Conservation (phyloP, 1,140 invertebrate genomes). For the Berghia stephanieae region DNA sequence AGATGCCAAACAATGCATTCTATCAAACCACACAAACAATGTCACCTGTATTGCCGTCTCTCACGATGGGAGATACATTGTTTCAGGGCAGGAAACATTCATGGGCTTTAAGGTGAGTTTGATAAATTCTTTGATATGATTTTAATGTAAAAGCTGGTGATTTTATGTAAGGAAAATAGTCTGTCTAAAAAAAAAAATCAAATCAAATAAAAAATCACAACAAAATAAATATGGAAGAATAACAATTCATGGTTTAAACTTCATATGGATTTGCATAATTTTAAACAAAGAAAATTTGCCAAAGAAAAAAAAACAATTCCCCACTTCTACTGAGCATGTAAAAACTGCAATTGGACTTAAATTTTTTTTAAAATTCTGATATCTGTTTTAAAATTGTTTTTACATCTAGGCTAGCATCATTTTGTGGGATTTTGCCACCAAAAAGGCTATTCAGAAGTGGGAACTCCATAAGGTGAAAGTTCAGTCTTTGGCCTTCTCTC, state of each 20-base stretch:
- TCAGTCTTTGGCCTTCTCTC: conserved; percentile 83
- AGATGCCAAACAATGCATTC: conserved; percentile 74
- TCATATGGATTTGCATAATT: too few relatives aligned
- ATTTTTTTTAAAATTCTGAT: neutral
- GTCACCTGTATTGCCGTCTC: conserved; percentile 85
- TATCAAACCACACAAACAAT: conserved; percentile 84
- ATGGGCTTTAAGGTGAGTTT: conserved; percentile 84
- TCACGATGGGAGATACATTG: conserved; percentile 80
- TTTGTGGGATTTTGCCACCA: conserved; percentile 83
- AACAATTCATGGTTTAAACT: too few relatives aligned
- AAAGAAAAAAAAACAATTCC: too few relatives aligned
- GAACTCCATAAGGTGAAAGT: conserved; percentile 87
- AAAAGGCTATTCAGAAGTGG: conserved; percentile 73
- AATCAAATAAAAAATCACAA: too few relatives aligned
- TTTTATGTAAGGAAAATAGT: too few relatives aligned
- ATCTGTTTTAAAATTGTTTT: conserved; percentile 5
- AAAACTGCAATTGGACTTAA: too few relatives aligned
- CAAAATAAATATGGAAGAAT: too few relatives aligned
- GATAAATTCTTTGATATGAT: too few relatives aligned
- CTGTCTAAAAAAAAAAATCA: too few relatives aligned
- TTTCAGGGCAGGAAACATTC: conserved; percentile 88
- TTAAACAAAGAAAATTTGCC: too few relatives aligned
- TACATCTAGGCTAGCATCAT: conserved; percentile 78
- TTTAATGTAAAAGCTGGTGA: too few relatives aligned
- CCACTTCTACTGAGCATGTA: too few relatives aligned